A percentile compares a stretch with the other conserved stretches of the same genome.
These are phyloP conservation scores for Dendrolimus pini DNA, from an alignment of 2,888 invertebrate species.

Conservation along the genomic window DNA sequence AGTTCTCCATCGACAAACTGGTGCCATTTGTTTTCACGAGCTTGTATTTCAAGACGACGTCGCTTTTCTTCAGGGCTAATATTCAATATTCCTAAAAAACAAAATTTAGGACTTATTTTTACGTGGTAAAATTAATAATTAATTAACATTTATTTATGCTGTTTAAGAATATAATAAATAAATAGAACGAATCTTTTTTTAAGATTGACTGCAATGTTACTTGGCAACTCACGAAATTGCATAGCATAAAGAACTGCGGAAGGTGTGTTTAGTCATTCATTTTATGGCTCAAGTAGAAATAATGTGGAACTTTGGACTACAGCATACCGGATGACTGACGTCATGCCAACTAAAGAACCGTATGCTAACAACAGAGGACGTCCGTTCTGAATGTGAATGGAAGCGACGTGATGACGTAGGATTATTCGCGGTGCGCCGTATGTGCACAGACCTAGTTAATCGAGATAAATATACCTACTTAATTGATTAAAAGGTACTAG, in stretches of 20 bases:
- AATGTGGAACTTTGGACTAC: slow-evolving; percentile 31
- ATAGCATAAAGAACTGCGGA: slow-evolving; percentile 32
- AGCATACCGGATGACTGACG: slow-evolving; percentile 54
- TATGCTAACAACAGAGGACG: slow-evolving; percentile 50
- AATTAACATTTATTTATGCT: too few species aligned
- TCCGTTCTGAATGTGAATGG: slow-evolving; percentile 49
- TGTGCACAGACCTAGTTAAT: background rate
- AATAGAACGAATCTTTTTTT: slow-evolving; percentile 34
- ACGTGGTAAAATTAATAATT: too few species aligned
- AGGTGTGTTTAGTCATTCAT: slow-evolving; percentile 41
- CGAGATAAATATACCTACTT: background rate
- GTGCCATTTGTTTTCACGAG: slow-evolving; percentile 85
- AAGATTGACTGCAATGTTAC: too few species aligned
- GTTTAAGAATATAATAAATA: slow-evolving; percentile 4
- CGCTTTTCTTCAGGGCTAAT: slow-evolving; percentile 81
- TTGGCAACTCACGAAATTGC: slow-evolving; percentile 25
- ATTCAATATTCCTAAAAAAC: slow-evolving; percentile 77
- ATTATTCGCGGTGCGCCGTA: slow-evolving; percentile 18
- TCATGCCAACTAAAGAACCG: slow-evolving; percentile 48
- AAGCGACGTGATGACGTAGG: slow-evolving; percentile 35
- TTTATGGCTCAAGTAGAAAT: slow-evolving; percentile 40
- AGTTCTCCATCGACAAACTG: slow-evolving; percentile 92
- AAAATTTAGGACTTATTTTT: slow-evolving; percentile 3
- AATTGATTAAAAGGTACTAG: too few species aligned
- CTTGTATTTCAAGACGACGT: slow-evolving; percentile 82